Evolutionary conservation across 1,140 invertebrate species (phyloP), one percentile per base, ranked within the genome.

Genomic region (Branchinecta lindahli): DNA sequence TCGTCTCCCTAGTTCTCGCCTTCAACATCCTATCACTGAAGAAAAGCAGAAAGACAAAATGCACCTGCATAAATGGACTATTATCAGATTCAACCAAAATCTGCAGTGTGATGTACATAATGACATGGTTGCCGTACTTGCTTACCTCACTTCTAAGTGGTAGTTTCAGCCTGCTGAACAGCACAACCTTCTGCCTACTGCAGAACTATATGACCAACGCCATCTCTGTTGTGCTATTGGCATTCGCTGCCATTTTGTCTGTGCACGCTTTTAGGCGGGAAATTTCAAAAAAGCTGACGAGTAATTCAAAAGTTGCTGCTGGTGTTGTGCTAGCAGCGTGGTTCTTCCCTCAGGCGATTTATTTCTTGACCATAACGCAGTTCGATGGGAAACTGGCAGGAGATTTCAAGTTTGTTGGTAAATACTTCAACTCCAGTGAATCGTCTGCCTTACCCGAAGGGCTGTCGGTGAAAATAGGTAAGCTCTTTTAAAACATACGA

Each of bases 401-500:
- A 15, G 52, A 61, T 61, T 61, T 61, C 18, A 20, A 61, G 6
- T 20, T 61, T 6, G 52, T 61, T 12, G 52, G 18, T 4, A 61
- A 12, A 12, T 61, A 61, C 18, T 61, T 15, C 52, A 61, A 61
- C 18, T 61, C 52, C 12, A 61, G 12, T 61, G 12, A 15, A 15
- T 61, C 52, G 12, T 20, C 52, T 61, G 52, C 52, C 18, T 33
- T 33, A 33, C 12, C 52, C 4, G 12, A 61, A 61, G 52, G 52
- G 18, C 52, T 61, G 12, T 61, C 52, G 52, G 52, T 61, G 52
- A 61, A 61, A 61, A 61, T 61, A 15, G 52, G 52, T 61, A 61
- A 61, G 12, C 1, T 61, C 12, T 61, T 61, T 33, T 33, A 33
- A 33, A 33, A 33, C 33, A 33, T 33, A 33, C 33, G 33, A 33